Evolutionary conservation across 2,113 vertebrate genomes (phyloP).

Genomic region (Varanus komodoensis): DNA sequence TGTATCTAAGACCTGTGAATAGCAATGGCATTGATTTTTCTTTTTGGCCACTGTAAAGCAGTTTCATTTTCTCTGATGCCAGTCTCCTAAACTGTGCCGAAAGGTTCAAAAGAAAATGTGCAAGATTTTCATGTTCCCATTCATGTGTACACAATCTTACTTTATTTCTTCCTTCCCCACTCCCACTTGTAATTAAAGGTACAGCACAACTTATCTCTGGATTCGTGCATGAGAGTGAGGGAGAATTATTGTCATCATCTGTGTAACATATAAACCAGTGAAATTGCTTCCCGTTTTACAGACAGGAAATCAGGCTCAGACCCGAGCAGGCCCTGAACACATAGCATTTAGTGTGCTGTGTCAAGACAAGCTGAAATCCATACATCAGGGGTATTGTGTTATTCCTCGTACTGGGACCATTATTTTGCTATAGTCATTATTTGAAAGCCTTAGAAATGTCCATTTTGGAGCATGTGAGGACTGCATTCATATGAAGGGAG

Average conservation of each 20-base stretch:
- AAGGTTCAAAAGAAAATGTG: neutral
- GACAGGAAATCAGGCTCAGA: neutral
- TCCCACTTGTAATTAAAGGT: neutral
- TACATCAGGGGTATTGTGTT: neutral
- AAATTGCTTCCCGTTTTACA: neutral
- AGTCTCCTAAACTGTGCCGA: neutral
- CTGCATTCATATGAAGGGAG: neutral
- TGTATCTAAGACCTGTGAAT: conserved; percentile 12
- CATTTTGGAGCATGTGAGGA: neutral
- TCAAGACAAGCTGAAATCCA: neutral
- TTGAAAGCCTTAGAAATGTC: neutral
- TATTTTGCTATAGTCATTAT: neutral
- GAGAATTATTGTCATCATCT: neutral
- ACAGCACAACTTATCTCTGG: neutral
- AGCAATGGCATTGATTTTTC: conserved; percentile 23
- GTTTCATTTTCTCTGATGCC: conserved; percentile 14
- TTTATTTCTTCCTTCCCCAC: neutral
- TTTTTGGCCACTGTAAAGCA: conserved; percentile 5
- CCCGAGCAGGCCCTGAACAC: neutral
- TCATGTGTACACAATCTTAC: neutral
- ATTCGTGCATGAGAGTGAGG: neutral
- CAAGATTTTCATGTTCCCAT: neutral
- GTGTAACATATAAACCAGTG: neutral
- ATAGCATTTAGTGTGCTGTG: neutral
- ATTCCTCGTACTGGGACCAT: neutral